Evolutionary conservation across 64 coral and sea anemone genomes (phyloP).

Genomic region (Pachyseris speciosa): DNA sequence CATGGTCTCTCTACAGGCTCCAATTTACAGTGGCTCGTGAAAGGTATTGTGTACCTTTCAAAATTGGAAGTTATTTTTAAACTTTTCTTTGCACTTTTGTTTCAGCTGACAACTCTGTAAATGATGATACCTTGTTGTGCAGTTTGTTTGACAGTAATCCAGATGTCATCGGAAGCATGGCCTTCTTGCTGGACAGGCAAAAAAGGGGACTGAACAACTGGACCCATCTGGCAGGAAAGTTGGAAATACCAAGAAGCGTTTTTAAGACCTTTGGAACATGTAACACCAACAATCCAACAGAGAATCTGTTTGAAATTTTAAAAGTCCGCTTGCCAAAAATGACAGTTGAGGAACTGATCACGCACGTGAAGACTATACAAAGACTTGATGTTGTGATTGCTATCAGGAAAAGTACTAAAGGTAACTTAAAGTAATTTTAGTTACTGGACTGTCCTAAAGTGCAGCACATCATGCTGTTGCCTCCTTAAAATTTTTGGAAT

Average conservation of each 20-base stretch:
- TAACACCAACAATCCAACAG: background rate
- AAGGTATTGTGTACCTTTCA: background rate
- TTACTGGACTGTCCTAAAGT: background rate
- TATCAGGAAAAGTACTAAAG: background rate
- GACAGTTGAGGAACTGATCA: background rate
- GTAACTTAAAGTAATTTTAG: background rate
- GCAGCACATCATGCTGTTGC: background rate
- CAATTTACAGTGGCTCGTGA: background rate
- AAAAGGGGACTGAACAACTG: background rate
- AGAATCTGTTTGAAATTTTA: background rate
- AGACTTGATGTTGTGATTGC: background rate
- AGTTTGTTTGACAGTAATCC: conserved; percentile 43
- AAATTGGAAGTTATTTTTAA: background rate
- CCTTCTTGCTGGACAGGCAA: conserved; percentile 17
- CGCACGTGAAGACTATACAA: background rate
- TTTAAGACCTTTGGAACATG: conserved; percentile 20
- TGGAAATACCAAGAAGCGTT: background rate
- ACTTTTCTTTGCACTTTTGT: background rate
- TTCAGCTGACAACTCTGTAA: background rate
- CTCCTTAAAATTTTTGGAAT: background rate
- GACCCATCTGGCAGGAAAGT: background rate
- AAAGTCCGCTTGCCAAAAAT: background rate
- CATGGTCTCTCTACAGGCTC: background rate
- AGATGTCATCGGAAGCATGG: conserved; percentile 16
- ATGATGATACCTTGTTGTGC: background rate